Base-by-base conservation (phyloP, 2,888 invertebrate species). In the Amiota communis region DNA sequence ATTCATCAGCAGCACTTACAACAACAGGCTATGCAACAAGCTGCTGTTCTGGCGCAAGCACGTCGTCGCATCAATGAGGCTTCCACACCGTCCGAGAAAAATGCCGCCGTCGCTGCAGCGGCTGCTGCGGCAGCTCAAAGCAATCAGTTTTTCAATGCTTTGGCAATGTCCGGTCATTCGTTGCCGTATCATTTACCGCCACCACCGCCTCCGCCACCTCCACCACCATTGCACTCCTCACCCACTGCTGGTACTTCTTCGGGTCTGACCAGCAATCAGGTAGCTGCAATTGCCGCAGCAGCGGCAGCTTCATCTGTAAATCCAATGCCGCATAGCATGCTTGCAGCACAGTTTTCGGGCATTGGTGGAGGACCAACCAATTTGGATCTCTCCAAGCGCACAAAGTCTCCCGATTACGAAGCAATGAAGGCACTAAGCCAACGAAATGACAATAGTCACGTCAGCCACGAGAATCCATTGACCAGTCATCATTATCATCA, bases 141-240 rank as follows among this genome's bases (percentile, higher is more conserved):
- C 10, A 91, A 93, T 85, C 93, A 93, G 75, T 90, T 94, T 76
- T 92, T 93, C 75, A 92, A 92, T 85, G 88, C 88, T 15, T 89
- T 92, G 83, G 91, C 91, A 76, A 91, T 93, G 92, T 91, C 93
- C 73, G 90, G 89, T 1, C 91, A 91, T 80, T 92, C 92, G 49
- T 90, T 93, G 79, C 92, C 93, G 70, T 92, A 93, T 78, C 93
- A 93, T 84, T 91, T 93, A 81, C 93, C 92, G 81, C 92, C 92
- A 79, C 93, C 92, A 59, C 93, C 93, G 74, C 93, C 92, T 80
- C 92, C 92, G 79, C 93, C 92, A 59, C 93, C 93, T 74, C 93
- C 92, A 80, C 92, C 92, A 79, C 93, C 92, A 68, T 79, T 70
- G 46, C 72, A 56, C n/a, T 20, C 68, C 1, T 75, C 79, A 36